A percentile compares a stretch with the other conserved stretches of the same genome.
Evolutionary conservation across 2,888 invertebrate species (phyloP).

Genomic region (Apodemia zela): DNA sequence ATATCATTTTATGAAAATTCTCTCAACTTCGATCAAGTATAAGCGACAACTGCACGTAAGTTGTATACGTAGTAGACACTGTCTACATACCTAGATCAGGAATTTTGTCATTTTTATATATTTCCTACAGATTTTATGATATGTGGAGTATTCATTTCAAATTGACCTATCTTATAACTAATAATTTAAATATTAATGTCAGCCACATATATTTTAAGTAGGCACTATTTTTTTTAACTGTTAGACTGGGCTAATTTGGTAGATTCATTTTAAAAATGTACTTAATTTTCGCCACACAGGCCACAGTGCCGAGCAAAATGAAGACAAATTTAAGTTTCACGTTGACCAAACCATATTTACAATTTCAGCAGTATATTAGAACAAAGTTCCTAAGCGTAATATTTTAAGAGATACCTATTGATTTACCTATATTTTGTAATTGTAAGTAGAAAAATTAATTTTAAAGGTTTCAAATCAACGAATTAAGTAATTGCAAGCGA

Average conservation of each 20-base stretch:
- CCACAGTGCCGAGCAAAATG: neutral
- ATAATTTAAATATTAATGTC: too few relatives aligned
- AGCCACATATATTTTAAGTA: too few relatives aligned
- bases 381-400: constrained; percentile 73
- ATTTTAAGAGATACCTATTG: constrained; percentile 56
- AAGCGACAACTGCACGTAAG: too few relatives aligned
- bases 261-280: constrained; percentile 1
- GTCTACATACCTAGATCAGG: too few relatives aligned
- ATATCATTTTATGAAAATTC: too few relatives aligned
- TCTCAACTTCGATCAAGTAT: too few relatives aligned
- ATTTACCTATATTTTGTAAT: constrained; percentile 62
- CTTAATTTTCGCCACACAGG: neutral
- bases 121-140: too few relatives aligned
- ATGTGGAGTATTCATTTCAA: too few relatives aligned
- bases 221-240: neutral
- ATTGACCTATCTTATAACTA: too few relatives aligned
- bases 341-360: constrained; percentile 18
- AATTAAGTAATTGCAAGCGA: constrained; percentile 56
- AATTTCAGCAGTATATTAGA: constrained; percentile 53
- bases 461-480: constrained; percentile 76
- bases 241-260: neutral
- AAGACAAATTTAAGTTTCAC: constrained; percentile 5
- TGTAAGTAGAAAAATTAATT: constrained; percentile 62
- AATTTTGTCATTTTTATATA: too few relatives aligned
- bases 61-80: too few relatives aligned